Percentiles rank a stretch among this genome's conserved stretches.
These are phyloP conservation scores for Heteromormyrus szaboi DNA, from an alignment of 2,797 vertebrate genomes.

Conservation along the genomic window DNA sequence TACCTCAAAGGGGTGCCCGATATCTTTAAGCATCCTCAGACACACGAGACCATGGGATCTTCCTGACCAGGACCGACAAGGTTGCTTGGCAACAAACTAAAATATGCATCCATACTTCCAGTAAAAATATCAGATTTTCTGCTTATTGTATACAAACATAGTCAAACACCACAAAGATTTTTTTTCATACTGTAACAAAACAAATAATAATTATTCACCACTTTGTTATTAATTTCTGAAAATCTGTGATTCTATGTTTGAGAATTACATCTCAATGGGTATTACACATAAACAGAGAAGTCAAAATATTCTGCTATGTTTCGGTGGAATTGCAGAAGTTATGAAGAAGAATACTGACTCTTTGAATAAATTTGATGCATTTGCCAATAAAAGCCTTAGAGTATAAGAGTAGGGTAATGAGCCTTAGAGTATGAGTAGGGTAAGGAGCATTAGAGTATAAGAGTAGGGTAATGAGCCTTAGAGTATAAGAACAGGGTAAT, in stretches of 20 bases:
- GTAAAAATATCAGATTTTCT: not conserved
- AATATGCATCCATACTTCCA: not conserved
- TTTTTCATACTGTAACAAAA: too few relatives aligned
- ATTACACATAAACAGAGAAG: not conserved
- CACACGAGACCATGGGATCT: not conserved
- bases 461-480: too few relatives aligned
- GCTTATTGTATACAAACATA: not conserved
- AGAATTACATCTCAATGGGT: not conserved
- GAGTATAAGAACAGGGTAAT: too few relatives aligned
- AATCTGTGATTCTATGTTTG: not conserved
- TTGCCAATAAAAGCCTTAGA: too few relatives aligned
- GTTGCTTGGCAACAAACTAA: not conserved
- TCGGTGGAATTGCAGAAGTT: too few relatives aligned
- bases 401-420: too few relatives aligned
- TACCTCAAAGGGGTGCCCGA: not conserved
- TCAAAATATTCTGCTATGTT: not conserved
- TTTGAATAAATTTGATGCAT: too few relatives aligned
- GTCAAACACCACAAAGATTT: too few relatives aligned
- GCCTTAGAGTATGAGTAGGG: too few relatives aligned
- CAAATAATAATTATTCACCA: not conserved
- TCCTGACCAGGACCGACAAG: not conserved
- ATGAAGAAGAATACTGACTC: too few relatives aligned
- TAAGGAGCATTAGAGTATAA: not conserved
- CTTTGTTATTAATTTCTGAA: not conserved
- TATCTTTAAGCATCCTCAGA: not conserved